Conservation (phyloP, 2,888 invertebrate species). For the Drosophila mimetica region DNA sequence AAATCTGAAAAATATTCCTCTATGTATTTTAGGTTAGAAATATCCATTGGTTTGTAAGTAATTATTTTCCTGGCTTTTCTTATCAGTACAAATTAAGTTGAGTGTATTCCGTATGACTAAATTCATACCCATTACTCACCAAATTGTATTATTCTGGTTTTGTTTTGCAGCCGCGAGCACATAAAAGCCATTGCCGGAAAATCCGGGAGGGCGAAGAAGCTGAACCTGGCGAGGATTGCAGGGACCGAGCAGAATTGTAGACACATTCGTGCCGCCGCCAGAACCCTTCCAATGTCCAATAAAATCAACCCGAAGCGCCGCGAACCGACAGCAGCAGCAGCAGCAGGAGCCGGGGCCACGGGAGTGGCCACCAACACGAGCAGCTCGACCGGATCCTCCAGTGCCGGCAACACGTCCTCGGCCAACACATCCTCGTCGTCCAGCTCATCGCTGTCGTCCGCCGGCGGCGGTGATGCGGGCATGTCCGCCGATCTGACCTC, state of each 20-base stretch:
- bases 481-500: constrained; percentile 95
- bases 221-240: constrained; percentile 33
- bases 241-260: constrained; percentile 19
- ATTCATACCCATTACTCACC: background rate
- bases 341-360: constrained; percentile 57
- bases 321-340: constrained; percentile 80
- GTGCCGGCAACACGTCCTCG: constrained; percentile 79
- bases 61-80: background rate
- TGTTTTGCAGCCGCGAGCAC: constrained; percentile 18
- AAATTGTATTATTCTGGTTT: background rate
- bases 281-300: constrained; percentile 82
- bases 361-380: constrained; percentile 72
- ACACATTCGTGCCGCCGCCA: constrained; percentile 32
- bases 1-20: too few species aligned
- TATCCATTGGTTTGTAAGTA: background rate
- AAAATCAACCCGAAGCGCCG: constrained; percentile 84
- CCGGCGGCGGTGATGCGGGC: constrained; percentile 84
- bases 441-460: constrained; percentile 84
- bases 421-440: constrained; percentile 84
- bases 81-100: background rate
- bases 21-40: too few species aligned
- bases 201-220: background rate
- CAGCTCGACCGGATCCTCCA: constrained; percentile 68
- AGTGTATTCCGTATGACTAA: background rate
- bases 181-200: background rate